Percentiles rank a stretch among this genome's conserved stretches.
phyloP scores from a whole-genome alignment of 64 coral and sea anemone genomes.

The Hydrozoanthus tunicans region DNA sequence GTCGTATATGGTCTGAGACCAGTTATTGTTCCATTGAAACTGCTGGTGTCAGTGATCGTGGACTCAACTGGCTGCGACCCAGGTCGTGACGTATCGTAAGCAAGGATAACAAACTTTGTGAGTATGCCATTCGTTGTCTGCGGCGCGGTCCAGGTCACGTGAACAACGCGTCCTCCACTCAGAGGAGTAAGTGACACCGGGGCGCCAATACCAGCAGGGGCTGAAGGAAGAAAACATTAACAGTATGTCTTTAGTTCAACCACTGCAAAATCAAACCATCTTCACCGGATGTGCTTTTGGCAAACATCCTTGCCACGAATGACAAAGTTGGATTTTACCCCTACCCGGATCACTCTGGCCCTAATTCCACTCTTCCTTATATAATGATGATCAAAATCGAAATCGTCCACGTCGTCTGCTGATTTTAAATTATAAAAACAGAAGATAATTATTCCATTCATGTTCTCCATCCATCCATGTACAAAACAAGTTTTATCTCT shows the following conservation, averaged over 20 bases:
- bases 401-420: no score
- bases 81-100: conserved; percentile 35
- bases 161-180: conserved; percentile 49
- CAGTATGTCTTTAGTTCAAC: neutral
- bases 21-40: conserved; percentile 70
- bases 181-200: conserved; percentile 62
- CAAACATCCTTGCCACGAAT: no score
- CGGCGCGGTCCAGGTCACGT: conserved; percentile 76
- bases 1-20: conserved; percentile 78
- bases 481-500: no score
- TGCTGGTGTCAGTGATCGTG: conserved; percentile 52
- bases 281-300: neutral
- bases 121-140: conserved; percentile 76
- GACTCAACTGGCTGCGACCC: conserved; percentile 28
- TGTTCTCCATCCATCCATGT: no score
- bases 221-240: neutral
- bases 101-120: conserved; percentile 69
- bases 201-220: conserved; percentile 65
- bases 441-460: no score
- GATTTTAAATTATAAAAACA: no score
- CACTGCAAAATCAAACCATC: neutral
- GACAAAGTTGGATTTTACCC: no score
- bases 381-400: no score
- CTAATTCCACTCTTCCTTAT: no score
- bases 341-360: no score